Evolutionary conservation across 2,113 vertebrate species (phyloP), one percentile per base, ranked within the genome.

Genomic region (Tinamus guttatus): DNA sequence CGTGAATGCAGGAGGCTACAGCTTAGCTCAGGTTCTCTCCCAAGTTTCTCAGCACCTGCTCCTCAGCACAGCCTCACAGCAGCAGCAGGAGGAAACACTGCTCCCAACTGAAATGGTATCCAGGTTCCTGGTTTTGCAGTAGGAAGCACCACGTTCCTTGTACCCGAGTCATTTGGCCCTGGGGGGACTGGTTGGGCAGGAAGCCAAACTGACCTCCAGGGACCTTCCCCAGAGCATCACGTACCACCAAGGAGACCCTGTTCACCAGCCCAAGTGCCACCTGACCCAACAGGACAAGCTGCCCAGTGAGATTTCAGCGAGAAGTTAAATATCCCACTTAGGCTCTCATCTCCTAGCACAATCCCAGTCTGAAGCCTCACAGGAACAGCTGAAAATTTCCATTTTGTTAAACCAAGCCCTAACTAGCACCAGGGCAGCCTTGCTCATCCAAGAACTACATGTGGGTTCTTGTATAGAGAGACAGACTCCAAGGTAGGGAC

Each of bases 321-420:
- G 78, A 34, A 94, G 74, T 59, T 68, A 67, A 82, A 64, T 19
- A n/a, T 65, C 86, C 82, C 86, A 70, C 77, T 12, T 75, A 47
- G 62, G 69, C 77, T 94, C 94, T 56, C 62, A 78, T 71, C 36
- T 81, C 60, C 54, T 24, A 76, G 62, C 40, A 41, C 0, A 67
- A 58, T 62, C 62, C 21, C 73, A 62, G 81, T 36, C 49, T 83
- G 77, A 92, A 92, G 47, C 28, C 60, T 90, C 74, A 56, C 77
- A 87, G 60, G 64, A 89, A 85, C 69, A 93, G 89, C 83, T 95
- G 94, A 74, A 95, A 93, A 84, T 81, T 92, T 90, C 90, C 77
- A 92, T 92, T 58, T 79, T 92, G 77, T 87, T 77, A 94, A 94
- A 86, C 56, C 56, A 86, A 90, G 36, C 56, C 58, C 65, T 93